Evolutionary conservation across 1,140 invertebrate species (phyloP), one percentile per base, ranked within the genome.

Genomic region (Aphis craccivora): DNA sequence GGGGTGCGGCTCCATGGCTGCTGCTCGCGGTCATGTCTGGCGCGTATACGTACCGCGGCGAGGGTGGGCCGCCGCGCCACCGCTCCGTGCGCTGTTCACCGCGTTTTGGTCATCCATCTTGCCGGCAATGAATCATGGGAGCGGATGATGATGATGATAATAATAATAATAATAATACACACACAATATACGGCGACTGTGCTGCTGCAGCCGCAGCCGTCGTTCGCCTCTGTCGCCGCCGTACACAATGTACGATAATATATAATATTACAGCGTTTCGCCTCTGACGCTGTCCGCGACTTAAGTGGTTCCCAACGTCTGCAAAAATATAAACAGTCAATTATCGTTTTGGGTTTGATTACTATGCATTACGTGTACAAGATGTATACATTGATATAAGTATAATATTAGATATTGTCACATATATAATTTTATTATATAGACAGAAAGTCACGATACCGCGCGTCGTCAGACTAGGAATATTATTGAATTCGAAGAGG

Each of bases 91-190:
- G 22, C 60, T 76, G 60, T 35, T 76, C 60, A n/a, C 84, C 86
- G 94, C 91, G 91, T 89, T 93, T 93, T 37, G 84, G 87, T 81
- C 94, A 94, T 94, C 94, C 94, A 94, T 94, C 94, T 94, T 94
- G 91, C 55, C 55, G 45, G 92, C 94, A 94, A 94, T 94, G 94
- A 94, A 94, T 94, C 94, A 94, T 94, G 94, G 94, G 51, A 94
- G 92, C 89, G 53, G 53, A 37, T 37, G 88, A 89, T n/a, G n/a
- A n/a, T n/a, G n/a, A n/a, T 67, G 5, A 67, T 67, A 67, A 67
- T 67, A 67, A 55, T 53, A 53, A 88, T 35, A 35, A 88, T 89
- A 89, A 89, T 37, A 89, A 51, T 48, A 89, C 8, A 53, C n/a
- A 55, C 88, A 40, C 53, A 43, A 67, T n/a, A n/a, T 30, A 37